Evolutionary conservation across 2,797 vertebrate species (phyloP), one percentile per base, ranked within the genome.

Genomic region (Sebastes iracundus): DNA sequence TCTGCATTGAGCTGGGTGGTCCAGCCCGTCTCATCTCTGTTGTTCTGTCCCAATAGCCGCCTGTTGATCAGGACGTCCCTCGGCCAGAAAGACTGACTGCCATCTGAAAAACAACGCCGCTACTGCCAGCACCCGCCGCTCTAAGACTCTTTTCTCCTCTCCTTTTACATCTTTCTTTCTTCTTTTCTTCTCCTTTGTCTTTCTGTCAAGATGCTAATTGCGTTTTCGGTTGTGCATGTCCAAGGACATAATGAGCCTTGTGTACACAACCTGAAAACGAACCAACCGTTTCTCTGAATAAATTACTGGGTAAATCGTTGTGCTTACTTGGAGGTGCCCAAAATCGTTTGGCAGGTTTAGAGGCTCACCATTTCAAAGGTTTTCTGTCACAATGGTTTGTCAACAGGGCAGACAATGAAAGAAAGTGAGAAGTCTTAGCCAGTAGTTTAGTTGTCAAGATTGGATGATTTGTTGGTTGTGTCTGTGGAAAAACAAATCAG

Each of bases 201-300:
- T 49, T 67, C 81, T 83, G 62, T 88, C 84, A 84, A 72, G 66
- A 89, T 66, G 59, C 77, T 80, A 49, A 52, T 84, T 85, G 72
- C 84, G 81, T 83, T 77, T 23, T 81, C 46, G 49, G 32, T 77
- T 42, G 64, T 81, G 64, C 72, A 69, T 65, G 82, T 93, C 79
- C 86, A 92, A 83, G 42, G 56, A 86, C 55, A 84, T 81, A 90
- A 89, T 90, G 68, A 81, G 81, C 25, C 38, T 75, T 91, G 83
- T 90, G 77, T 90, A 92, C 81, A 86, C 89, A 89, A 82, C 67
- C 63, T 63, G 79, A 94, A 92, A 81, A 71, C 80, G 83, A 92
- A 90, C 77, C 85, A 79, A 76, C 38, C 75, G 35, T 80, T 83
- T 72, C 55, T 79, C 79, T 78, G 64, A 77, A 75, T 88, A 77